Conservation (phyloP, 37 sponge, comb jelly and placozoan species). For the Geodia barretti region DNA sequence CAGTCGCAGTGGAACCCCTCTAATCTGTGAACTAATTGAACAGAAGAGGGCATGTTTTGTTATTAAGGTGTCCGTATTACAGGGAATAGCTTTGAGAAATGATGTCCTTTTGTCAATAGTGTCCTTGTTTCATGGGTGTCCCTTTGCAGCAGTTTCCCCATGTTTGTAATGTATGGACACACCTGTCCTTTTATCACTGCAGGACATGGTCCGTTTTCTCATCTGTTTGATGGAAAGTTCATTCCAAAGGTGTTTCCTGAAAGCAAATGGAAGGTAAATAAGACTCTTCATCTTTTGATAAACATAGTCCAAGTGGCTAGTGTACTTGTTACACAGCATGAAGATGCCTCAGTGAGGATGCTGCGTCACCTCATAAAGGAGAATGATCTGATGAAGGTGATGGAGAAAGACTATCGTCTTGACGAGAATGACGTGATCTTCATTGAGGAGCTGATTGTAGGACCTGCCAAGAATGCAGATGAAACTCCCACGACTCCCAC, state of each 20-base stretch:
- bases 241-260: conserved; percentile 59
- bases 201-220: conserved; percentile 98
- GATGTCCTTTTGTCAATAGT: no score
- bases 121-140: no score
- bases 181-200: neutral
- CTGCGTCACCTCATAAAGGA: conserved; percentile 74
- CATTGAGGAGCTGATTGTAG: conserved; percentile 86
- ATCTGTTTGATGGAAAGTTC: conserved; percentile 87
- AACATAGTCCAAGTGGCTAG: no score
- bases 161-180: neutral
- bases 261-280: conserved; percentile 12
- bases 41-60: no score
- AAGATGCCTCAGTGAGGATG: conserved; percentile 87
- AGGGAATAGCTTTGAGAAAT: no score
- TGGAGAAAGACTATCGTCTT: conserved; percentile 57
- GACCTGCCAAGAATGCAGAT: no score
- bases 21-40: neutral
- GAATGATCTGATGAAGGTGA: conserved; percentile 51
- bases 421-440: conserved; percentile 74
- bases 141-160: neutral
- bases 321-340: conserved; percentile 82
- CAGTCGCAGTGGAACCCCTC: conserved; percentile 1
- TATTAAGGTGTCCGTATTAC: neutral
- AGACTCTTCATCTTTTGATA: no score
- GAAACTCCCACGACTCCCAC: no score